Evolutionary conservation across 2,797 vertebrate genomes (phyloP).

Genomic region (Hephaestus fuliginosus): DNA sequence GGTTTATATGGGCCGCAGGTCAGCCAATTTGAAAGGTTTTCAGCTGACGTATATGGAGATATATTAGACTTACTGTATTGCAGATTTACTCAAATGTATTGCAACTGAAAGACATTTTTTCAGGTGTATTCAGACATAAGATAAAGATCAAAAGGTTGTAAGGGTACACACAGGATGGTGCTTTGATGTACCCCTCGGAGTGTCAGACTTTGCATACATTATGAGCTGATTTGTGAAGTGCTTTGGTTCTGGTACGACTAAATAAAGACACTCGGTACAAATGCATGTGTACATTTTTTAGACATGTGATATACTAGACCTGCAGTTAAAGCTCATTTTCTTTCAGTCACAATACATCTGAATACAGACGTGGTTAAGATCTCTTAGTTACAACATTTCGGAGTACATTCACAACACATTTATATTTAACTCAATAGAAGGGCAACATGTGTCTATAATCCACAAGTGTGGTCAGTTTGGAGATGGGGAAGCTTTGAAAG

Average conservation of each 20-base stretch:
- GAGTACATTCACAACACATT: constrained; percentile 39
- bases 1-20: constrained; percentile 25
- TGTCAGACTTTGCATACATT: constrained; percentile 54
- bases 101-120: constrained; percentile 38
- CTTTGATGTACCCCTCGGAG: constrained; percentile 27
- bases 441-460: constrained; percentile 54
- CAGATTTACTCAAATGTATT: constrained; percentile 46
- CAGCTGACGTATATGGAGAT: background rate
- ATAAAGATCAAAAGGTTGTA: constrained; percentile 2
- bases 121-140: constrained; percentile 17
- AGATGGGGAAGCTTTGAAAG: constrained; percentile 18
- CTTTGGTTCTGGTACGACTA: constrained; percentile 46
- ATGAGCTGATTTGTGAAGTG: constrained; percentile 13
- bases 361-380: constrained; percentile 22
- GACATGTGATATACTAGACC: background rate
- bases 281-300: constrained; percentile 31
- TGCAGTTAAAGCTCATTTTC: constrained; percentile 23
- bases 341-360: constrained; percentile 47
- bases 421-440: constrained; percentile 35
- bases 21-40: constrained; percentile 25
- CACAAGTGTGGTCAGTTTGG: constrained; percentile 34
- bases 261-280: constrained; percentile 8
- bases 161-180: constrained; percentile 20
- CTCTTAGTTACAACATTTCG: constrained; percentile 47
- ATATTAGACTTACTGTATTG: constrained; percentile 20